Evolutionary conservation across 30 jellyfish, hydroid and myxozoan genomes (phyloP).

Genomic region (Cassiopea andromeda): DNA sequence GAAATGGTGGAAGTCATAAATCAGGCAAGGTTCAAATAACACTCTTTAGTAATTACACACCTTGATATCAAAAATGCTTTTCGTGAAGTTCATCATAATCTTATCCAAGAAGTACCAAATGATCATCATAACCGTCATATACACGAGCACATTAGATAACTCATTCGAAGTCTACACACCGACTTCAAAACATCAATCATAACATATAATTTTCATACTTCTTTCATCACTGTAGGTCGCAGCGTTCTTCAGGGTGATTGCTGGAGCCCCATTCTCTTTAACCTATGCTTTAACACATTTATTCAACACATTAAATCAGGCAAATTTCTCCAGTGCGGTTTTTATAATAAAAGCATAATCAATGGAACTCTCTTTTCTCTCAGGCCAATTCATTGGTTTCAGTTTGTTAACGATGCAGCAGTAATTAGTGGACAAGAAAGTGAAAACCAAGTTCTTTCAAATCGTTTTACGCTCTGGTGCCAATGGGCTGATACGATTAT

Average conservation of each 20-base stretch:
- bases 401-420: constrained; percentile 45
- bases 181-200: constrained; percentile 17
- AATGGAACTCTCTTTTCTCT: not conserved
- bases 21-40: constrained; percentile 21
- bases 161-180: not conserved
- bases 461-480: constrained; percentile 30
- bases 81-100: constrained; percentile 1
- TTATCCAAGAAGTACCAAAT: not conserved
- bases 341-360: not conserved
- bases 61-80: constrained; percentile 38
- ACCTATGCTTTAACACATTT: constrained; percentile 18
- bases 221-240: not conserved
- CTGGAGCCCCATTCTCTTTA: not conserved
- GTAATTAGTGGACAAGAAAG: constrained; percentile 8
- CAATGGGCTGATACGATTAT: constrained; percentile 31
- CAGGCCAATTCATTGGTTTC: constrained; percentile 18
- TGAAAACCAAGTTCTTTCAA: constrained; percentile 19
- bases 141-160: not conserved
- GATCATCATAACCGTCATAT: not conserved
- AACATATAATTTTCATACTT: not conserved
- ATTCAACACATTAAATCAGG: constrained; percentile 4
- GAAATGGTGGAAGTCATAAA: constrained; percentile 20
- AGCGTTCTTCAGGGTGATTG: constrained; percentile 39
- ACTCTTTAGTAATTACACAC: constrained; percentile 16
- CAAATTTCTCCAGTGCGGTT: not conserved